Conservation (phyloP, 2,113 vertebrate genomes). For the Scomber japonicus region DNA sequence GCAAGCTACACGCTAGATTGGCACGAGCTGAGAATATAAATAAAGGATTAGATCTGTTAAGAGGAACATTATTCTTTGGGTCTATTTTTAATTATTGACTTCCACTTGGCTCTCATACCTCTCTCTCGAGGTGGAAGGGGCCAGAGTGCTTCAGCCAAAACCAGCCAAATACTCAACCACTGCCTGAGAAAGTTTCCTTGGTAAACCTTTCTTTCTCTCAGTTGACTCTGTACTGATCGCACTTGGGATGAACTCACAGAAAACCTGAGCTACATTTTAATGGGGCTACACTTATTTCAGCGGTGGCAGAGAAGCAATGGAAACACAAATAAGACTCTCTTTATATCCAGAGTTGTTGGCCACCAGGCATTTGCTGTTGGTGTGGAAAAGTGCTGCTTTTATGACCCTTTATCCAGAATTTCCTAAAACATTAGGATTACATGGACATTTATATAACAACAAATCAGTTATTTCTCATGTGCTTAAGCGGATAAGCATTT, state of each 20-base stretch:
- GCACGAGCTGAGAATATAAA: neutral
- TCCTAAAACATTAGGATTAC: neutral
- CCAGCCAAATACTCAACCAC: constrained; percentile 18
- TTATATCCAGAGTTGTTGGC: neutral
- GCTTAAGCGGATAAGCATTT: neutral
- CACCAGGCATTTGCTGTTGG: neutral
- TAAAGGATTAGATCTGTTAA: constrained; percentile 15
- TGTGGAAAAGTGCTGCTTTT: neutral
- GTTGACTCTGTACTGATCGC: constrained; percentile 25
- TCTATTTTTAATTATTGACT: constrained; percentile 60
- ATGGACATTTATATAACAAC: neutral
- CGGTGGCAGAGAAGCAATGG: neutral
- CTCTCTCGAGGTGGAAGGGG: neutral
- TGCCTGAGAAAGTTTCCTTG: constrained; percentile 41
- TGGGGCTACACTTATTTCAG: neutral
- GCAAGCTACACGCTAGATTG: neutral
- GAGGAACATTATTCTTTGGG: constrained; percentile 18
- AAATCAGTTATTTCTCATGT: neutral
- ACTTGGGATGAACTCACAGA: constrained; percentile 46
- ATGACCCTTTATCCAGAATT: neutral
- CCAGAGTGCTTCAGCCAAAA: constrained; percentile 21
- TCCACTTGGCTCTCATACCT: constrained; percentile 4
- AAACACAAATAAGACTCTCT: constrained; percentile 2
- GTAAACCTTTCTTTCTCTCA: constrained; percentile 39
- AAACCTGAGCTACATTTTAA: constrained; percentile 43